Percentiles rank a stretch among this genome's conserved stretches.
These are phyloP conservation scores for Vollenhovia emeryi DNA, from an alignment of 1,140 invertebrate species.

Conservation along the genomic window DNA sequence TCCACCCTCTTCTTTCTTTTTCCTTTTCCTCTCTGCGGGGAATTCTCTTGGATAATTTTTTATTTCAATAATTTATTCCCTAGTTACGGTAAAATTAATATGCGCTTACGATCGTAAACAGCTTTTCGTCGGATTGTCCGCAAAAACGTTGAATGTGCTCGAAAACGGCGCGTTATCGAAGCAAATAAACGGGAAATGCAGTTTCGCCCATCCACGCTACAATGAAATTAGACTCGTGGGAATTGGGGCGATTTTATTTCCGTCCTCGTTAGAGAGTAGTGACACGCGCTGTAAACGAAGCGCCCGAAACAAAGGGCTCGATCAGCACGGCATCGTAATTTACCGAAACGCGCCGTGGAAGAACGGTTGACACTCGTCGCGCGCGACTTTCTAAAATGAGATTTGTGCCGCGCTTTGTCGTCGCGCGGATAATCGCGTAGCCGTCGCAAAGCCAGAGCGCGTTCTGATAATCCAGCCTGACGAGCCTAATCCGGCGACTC, in stretches of 20 bases:
- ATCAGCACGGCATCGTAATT: slow-evolving; percentile 42
- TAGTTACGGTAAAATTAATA: slow-evolving; percentile 9
- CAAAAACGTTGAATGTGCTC: slow-evolving; percentile 29
- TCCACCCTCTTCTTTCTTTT: background rate
- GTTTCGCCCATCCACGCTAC: slow-evolving; percentile 35
- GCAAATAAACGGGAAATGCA: slow-evolving; percentile 54
- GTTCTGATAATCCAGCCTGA: slow-evolving; percentile 41
- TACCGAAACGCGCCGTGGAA: slow-evolving; percentile 14
- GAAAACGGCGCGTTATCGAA: slow-evolving; percentile 23
- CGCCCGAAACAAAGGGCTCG: slow-evolving; percentile 36
- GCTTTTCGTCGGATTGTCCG: slow-evolving; percentile 12
- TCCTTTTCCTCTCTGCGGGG: background rate
- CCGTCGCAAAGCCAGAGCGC: slow-evolving; percentile 21
- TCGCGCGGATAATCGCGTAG: slow-evolving; percentile 29
- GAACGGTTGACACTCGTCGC: slow-evolving; percentile 23
- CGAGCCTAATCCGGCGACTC: slow-evolving; percentile 34
- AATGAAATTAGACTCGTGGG: slow-evolving; percentile 52
- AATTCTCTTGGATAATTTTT: background rate
- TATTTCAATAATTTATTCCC: background rate
- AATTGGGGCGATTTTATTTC: slow-evolving; percentile 46
- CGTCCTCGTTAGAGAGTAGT: slow-evolving; percentile 40
- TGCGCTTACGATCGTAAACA: background rate
- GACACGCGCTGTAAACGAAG: slow-evolving; percentile 40
- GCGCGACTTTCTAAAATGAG: slow-evolving; percentile 37
- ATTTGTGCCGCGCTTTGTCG: slow-evolving; percentile 52